These are phyloP conservation scores for Sturnus vulgaris DNA, from an alignment of 2,113 vertebrate genomes.

Conservation along the genomic window DNA sequence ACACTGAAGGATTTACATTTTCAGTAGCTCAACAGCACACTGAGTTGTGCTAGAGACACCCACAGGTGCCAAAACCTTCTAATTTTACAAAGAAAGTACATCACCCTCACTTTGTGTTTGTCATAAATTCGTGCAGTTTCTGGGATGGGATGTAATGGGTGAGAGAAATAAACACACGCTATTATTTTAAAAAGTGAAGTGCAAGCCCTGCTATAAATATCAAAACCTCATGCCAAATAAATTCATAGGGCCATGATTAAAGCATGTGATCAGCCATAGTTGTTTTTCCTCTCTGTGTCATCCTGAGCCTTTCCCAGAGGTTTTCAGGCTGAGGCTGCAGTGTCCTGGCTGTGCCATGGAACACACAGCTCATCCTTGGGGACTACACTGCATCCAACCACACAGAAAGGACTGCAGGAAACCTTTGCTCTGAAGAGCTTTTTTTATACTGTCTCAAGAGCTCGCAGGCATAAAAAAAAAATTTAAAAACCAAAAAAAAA, in stretches of 20 bases:
- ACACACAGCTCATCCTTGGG: not conserved
- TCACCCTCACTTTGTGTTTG: not conserved
- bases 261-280: accelerated
- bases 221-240: not conserved
- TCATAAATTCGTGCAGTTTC: not conserved
- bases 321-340: not conserved
- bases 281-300: not conserved
- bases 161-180: not conserved
- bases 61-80: not conserved
- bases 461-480: too few species aligned
- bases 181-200: not conserved
- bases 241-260: not conserved
- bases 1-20: not conserved
- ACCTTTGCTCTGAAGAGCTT: accelerated
- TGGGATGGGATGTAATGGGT: not conserved
- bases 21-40: not conserved
- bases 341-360: not conserved
- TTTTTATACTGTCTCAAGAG: not conserved
- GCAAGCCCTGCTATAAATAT: not conserved
- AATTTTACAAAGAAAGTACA: not conserved
- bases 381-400: accelerated
- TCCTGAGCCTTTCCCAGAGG: not conserved
- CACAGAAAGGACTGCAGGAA: accelerated
- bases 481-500: not conserved
- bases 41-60: not conserved